Conservation (phyloP, 2,888 invertebrate species). For the Limenitis camilla region DNA sequence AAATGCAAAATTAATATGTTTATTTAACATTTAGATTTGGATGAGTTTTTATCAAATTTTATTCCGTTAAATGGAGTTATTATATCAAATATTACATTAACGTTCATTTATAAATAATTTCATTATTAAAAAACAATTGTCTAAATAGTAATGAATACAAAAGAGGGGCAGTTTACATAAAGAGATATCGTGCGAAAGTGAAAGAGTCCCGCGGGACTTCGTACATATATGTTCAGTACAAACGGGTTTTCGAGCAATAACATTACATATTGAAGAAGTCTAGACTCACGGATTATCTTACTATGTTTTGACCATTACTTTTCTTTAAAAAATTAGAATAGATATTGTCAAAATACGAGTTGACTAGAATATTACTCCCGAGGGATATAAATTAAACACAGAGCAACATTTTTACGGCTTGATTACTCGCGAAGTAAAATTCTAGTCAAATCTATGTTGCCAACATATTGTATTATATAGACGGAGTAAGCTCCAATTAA, state of each 20-base stretch:
- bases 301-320: not conserved
- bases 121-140: not conserved
- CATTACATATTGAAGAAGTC: slow-evolving; percentile 3
- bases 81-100: too few relatives aligned
- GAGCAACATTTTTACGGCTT: too few relatives aligned
- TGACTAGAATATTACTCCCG: not conserved
- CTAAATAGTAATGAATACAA: not conserved
- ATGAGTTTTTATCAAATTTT: too few relatives aligned
- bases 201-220: not conserved
- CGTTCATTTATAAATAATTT: too few relatives aligned
- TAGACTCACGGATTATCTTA: not conserved
- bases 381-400: too few relatives aligned
- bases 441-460: too few relatives aligned
- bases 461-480: too few relatives aligned
- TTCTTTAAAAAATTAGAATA: not conserved
- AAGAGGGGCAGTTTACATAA: not conserved
- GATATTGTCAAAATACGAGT: not conserved
- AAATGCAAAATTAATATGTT: too few relatives aligned
- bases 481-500: too few relatives aligned
- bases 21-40: too few relatives aligned
- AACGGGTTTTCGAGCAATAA: not conserved
- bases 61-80: too few relatives aligned
- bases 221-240: not conserved
- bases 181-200: not conserved
- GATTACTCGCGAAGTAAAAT: too few relatives aligned